phyloP scores from a whole-genome alignment of 2,888 invertebrate genomes.

The Melieria omissa region DNA sequence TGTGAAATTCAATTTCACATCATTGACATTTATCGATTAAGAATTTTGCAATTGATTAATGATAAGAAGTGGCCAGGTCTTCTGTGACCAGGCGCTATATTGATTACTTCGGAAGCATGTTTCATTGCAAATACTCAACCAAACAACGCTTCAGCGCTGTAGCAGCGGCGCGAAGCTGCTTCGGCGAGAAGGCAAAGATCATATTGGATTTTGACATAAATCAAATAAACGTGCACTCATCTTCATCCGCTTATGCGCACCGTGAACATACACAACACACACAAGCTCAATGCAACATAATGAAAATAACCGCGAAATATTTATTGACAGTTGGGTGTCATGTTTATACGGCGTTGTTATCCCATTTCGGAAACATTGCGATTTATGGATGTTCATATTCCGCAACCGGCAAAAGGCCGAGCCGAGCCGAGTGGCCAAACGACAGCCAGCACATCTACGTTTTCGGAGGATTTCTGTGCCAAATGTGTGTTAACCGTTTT shows the following conservation, averaged over 20 bases:
- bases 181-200: slow-evolving; percentile 17
- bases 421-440: slow-evolving; percentile 56
- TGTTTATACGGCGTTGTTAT: slow-evolving; percentile 66
- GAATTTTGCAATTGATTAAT: slow-evolving; percentile 60
- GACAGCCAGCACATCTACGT: slow-evolving; percentile 40
- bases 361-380: slow-evolving; percentile 63
- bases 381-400: slow-evolving; percentile 57
- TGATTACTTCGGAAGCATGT: slow-evolving; percentile 9
- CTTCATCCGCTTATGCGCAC: slow-evolving; percentile 16
- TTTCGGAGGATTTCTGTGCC: slow-evolving; percentile 59
- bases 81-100: background rate
- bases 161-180: background rate
- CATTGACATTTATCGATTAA: slow-evolving; percentile 66
- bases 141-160: background rate
- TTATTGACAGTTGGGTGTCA: slow-evolving; percentile 68
- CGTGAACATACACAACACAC: too few species aligned
- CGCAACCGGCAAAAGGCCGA: slow-evolving; percentile 29
- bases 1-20: slow-evolving; percentile 64
- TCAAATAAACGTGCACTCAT: slow-evolving; percentile 62
- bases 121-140: too few species aligned
- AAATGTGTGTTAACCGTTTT: slow-evolving; percentile 61
- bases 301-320: slow-evolving; percentile 66
- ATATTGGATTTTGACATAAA: slow-evolving; percentile 65
- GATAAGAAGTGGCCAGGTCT: slow-evolving; percentile 52
- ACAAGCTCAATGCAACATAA: slow-evolving; percentile 47